Evolutionary conservation across 1,140 invertebrate genomes (phyloP).

Genomic region (Plutomurus gul): DNA sequence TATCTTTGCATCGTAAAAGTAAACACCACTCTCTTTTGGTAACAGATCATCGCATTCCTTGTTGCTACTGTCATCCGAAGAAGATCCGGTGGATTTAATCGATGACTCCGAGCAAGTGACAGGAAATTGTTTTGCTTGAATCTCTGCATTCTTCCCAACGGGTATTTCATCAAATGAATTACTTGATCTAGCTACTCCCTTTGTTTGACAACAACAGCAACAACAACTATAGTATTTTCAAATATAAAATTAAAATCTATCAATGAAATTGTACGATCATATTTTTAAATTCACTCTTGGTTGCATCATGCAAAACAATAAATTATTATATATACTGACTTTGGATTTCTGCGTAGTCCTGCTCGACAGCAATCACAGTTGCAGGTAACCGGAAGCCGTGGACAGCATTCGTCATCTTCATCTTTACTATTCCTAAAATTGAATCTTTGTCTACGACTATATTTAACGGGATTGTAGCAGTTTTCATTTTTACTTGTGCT

Average conservation of each 20-base stretch:
- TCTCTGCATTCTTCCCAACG: slow-evolving; percentile 30
- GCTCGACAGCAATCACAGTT: slow-evolving; percentile 24
- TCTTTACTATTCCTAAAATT: slow-evolving; percentile 20
- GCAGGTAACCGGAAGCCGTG: slow-evolving; percentile 3
- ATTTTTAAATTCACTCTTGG: no score
- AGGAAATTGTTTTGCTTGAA: not conserved
- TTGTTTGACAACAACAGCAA: slow-evolving; percentile 17
- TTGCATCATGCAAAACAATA: not conserved
- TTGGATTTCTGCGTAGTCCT: slow-evolving; percentile 27
- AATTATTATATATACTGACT: not conserved
- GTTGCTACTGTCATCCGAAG: not conserved
- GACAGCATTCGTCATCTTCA: slow-evolving; percentile 2
- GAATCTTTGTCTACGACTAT: slow-evolving; percentile 31
- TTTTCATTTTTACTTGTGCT: not conserved
- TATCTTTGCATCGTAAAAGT: slow-evolving; percentile 27
- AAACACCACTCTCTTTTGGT: slow-evolving; percentile 30
- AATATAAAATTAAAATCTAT: not conserved
- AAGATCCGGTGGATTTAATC: not conserved
- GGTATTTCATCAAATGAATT: slow-evolving; percentile 42
- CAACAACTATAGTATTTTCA: not conserved
- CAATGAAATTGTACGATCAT: not conserved
- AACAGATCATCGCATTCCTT: not conserved
- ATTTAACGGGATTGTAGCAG: slow-evolving; percentile 37
- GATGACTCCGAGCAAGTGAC: not conserved
- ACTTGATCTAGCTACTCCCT: not conserved